A percentile compares a stretch with the other conserved stretches of the same genome.
phyloP scores from a whole-genome alignment of 2,888 invertebrate species.

The Lasioglossum oenotherae region DNA sequence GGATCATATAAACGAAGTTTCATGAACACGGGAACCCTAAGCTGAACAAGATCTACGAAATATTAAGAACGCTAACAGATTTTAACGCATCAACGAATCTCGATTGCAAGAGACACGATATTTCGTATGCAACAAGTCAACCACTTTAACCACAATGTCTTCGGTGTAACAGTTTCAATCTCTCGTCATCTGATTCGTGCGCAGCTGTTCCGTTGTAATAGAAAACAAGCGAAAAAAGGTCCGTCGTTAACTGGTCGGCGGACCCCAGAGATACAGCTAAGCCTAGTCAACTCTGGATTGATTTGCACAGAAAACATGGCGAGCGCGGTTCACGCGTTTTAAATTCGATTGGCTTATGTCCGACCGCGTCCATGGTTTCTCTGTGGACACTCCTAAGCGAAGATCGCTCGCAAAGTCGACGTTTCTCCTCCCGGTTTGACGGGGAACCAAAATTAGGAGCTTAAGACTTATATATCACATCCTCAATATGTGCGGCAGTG shows the following conservation, averaged over 20 bases:
- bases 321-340: conserved; percentile 27
- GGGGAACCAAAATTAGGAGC: conserved; percentile 55
- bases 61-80: background rate
- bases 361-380: conserved; percentile 10
- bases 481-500: conserved; percentile 78
- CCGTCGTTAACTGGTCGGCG: conserved; percentile 14
- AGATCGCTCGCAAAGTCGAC: conserved; percentile 25
- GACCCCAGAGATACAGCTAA: conserved; percentile 36
- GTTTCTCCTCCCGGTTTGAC: conserved; percentile 20
- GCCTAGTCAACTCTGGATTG: conserved; percentile 38
- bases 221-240: conserved; percentile 71
- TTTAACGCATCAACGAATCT: background rate
- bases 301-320: conserved; percentile 41
- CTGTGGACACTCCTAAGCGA: background rate
- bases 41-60: background rate
- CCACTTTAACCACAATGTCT: conserved; percentile 76
- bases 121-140: conserved; percentile 3
- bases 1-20: background rate
- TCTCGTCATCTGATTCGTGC: conserved; percentile 9
- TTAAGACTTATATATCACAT: conserved; percentile 80
- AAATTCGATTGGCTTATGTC: conserved; percentile 30
- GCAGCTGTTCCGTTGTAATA: conserved; percentile 46
- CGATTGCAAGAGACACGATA: background rate
- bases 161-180: conserved; percentile 31
- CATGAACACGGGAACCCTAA: background rate